Base-by-base conservation (phyloP, 2,113 vertebrate genomes). In the Melospiza melodia region DNA sequence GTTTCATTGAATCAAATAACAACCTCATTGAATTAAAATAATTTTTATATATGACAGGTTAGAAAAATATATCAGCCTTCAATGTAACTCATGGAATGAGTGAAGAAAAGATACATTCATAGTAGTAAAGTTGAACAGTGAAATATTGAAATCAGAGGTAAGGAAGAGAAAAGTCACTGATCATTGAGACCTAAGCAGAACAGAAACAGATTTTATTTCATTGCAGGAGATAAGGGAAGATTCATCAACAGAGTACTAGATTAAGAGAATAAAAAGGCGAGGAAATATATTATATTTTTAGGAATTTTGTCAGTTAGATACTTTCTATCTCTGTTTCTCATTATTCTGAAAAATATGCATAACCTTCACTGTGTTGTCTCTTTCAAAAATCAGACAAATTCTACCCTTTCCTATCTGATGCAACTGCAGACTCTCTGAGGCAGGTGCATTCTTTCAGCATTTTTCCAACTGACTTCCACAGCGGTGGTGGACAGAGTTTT, bases 11-110 rank as follows among this genome's bases (percentile, higher is more conserved):
- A 76, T n/a, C 12, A 77, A 66, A 44, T 48, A 41, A 57, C 12
- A 20, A 48, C 12, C 0, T 0, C 1, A 23, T 3, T 71, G 5
- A 25, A 20, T 68, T 83, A 37, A 48, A 66, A 39, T 15, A 5
- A 35, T 21, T 63, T 68, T 52, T 6, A 11, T 46, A 22, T 25
- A 25, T 33, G 23, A 73, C 14, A 65, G 10, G 39, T 43, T 23
- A 51, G 54, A 44, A 91, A 82, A 76, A 5, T 4, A 30, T 89
- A 48, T 33, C 31, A 72, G 6, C 12, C 8, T 59, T 84, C 37
- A 84, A 59, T 2, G 1, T 8, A 69, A 37, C 20, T 89, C 24
- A 77, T 19, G 46, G 7, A 82, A 82, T 48, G 12, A 92, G 4
- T 61, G 27, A 80, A 80, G 28, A 58, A 92, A 55, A 87, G 2